A percentile compares a stretch with the other conserved stretches of the same genome.
phyloP scores from a whole-genome alignment of 2,113 vertebrate genomes.

The Salminus brasiliensis region DNA sequence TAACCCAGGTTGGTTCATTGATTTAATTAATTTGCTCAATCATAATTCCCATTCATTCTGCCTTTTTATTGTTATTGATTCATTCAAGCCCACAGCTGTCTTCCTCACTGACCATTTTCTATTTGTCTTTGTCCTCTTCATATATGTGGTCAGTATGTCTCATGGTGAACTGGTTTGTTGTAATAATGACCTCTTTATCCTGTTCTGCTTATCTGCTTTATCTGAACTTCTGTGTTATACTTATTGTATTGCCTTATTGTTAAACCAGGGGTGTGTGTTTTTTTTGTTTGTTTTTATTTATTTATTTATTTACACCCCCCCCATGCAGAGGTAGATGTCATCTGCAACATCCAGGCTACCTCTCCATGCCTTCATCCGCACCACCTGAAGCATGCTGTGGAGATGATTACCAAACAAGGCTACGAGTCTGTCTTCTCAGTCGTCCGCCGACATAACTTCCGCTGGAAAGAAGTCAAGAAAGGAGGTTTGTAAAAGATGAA shows the following conservation, averaged over 20 bases:
- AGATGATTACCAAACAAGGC: constrained; percentile 70
- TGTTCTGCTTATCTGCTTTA: neutral
- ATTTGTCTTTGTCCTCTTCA: too few relatives aligned
- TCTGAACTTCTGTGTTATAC: neutral
- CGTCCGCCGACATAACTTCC: constrained; percentile 89
- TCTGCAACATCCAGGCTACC: constrained; percentile 95
- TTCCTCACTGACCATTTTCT: too few relatives aligned
- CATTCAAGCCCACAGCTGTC: neutral
- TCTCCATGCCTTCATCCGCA: constrained; percentile 92
- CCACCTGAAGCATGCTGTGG: constrained; percentile 84
- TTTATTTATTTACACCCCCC: constrained; percentile 53
- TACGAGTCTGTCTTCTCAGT: constrained; percentile 94
- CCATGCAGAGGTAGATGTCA: constrained; percentile 82
- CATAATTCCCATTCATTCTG: neutral
- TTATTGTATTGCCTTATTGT: neutral
- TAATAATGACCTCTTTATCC: too few relatives aligned
- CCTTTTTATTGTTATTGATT: neutral
- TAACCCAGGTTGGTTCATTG: constrained; percentile 78
- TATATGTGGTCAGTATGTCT: too few relatives aligned
- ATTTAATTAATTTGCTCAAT: too few relatives aligned
- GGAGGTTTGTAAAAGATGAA: constrained; percentile 71
- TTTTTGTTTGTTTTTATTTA: neutral
- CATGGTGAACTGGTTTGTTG: too few relatives aligned
- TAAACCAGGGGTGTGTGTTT: neutral
- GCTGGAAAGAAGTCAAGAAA: constrained; percentile 88